These are phyloP conservation scores for Sorex araneus DNA, from an alignment of 2,113 vertebrate species.

Conservation along the genomic window DNA sequence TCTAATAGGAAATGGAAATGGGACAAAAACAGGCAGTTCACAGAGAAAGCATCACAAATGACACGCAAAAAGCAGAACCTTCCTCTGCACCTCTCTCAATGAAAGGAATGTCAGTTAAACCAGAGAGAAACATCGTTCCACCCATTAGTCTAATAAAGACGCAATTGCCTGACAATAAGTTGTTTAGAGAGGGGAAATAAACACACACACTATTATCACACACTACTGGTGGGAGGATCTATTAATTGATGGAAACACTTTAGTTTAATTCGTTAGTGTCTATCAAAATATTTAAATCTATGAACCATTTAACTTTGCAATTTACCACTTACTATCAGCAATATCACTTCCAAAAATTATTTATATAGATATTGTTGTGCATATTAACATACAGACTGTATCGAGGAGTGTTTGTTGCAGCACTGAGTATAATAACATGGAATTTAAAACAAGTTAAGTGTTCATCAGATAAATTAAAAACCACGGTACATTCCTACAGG, in stretches of 20 bases:
- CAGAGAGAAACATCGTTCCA: background rate
- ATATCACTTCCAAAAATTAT: background rate
- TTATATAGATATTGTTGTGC: background rate
- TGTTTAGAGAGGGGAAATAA: background rate
- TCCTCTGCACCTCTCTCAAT: background rate
- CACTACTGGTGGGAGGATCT: constrained; percentile 44
- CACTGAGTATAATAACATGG: background rate
- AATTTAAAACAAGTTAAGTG: background rate
- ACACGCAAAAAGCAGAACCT: background rate
- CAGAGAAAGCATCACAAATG: background rate
- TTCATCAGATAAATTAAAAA: background rate
- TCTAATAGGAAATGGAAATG: background rate
- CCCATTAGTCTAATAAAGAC: background rate
- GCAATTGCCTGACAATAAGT: constrained; percentile 34
- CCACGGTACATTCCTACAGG: background rate
- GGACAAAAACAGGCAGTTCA: background rate
- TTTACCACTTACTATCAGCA: background rate
- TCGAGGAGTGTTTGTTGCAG: background rate
- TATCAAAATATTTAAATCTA: constrained; percentile 57
- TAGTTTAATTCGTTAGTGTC: constrained; percentile 45
- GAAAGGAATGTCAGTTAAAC: background rate
- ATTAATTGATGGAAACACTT: constrained; percentile 46
- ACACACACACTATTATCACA: background rate
- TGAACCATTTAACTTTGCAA: constrained; percentile 16
- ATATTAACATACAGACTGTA: background rate